These are phyloP conservation scores for Tinamus guttatus DNA, from an alignment of 2,113 vertebrate genomes.

Conservation along the genomic window DNA sequence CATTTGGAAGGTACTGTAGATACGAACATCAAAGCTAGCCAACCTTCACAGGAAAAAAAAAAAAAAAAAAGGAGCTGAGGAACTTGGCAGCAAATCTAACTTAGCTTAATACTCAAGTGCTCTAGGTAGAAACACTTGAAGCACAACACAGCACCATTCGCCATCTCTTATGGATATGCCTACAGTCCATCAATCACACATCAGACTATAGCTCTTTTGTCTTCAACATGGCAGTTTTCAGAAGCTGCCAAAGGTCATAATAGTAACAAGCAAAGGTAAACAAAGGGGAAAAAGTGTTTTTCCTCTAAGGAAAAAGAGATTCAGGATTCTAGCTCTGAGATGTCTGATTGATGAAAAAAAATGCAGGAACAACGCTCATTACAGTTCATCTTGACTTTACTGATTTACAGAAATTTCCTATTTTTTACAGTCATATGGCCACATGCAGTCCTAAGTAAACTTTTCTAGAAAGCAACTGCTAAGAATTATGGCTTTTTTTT, in stretches of 20 bases:
- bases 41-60: neutral
- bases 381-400: neutral
- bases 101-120: neutral
- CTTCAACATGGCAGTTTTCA: neutral
- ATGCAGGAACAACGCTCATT: neutral
- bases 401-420: neutral
- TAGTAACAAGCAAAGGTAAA: neutral
- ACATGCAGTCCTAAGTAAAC: neutral
- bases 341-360: neutral
- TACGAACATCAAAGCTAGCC: slow-evolving; percentile 41
- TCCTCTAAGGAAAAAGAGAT: neutral
- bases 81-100: neutral
- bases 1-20: neutral
- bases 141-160: neutral
- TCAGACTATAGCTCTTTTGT: neutral
- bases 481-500: neutral
- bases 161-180: neutral
- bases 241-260: neutral
- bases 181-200: neutral
- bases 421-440: neutral
- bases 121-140: neutral
- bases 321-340: neutral
- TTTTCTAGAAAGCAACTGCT: neutral
- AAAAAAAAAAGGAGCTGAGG: neutral
- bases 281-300: neutral